These are phyloP conservation scores for Orussus abietinus DNA, from an alignment of 1,140 invertebrate genomes.

Conservation along the genomic window DNA sequence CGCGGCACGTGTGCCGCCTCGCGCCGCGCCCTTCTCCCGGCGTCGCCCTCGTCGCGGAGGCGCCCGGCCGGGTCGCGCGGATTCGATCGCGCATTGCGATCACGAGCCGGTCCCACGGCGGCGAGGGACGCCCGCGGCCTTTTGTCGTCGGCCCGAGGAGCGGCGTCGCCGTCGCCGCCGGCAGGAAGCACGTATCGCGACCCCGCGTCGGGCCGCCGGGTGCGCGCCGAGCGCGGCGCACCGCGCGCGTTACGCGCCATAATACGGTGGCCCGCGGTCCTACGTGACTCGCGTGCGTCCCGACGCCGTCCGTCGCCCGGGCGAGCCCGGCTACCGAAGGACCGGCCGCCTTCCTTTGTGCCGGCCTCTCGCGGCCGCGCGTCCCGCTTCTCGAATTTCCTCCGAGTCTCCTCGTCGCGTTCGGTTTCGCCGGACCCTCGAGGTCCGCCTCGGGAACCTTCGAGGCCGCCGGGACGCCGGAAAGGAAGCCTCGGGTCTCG, in stretches of 20 bases:
- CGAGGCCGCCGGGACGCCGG: too few relatives aligned
- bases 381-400: too few relatives aligned
- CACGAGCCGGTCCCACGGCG: slow-evolving; percentile 48
- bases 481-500: too few relatives aligned
- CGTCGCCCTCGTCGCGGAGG: too few relatives aligned
- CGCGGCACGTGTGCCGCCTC: too few relatives aligned
- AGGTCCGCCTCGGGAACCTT: too few relatives aligned
- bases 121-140: slow-evolving; percentile 33
- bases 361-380: too few relatives aligned
- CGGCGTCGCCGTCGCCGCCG: slow-evolving; percentile 42
- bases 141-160: slow-evolving; percentile 35
- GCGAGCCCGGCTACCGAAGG: slow-evolving; percentile 16
- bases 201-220: slow-evolving; percentile 40
- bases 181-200: slow-evolving; percentile 54
- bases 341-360: slow-evolving; percentile 27
- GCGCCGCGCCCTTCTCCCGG: too few relatives aligned
- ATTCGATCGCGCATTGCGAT: slow-evolving; percentile 51
- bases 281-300: slow-evolving; percentile 42
- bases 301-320: slow-evolving; percentile 26
- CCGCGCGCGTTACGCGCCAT: slow-evolving; percentile 31
- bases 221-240: slow-evolving; percentile 25
- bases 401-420: too few relatives aligned
- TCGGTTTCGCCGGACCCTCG: too few relatives aligned
- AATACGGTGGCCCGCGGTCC: slow-evolving; percentile 38
- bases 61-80: too few relatives aligned